A percentile compares a stretch with the other conserved stretches of the same genome.
Evolutionary conservation across 2,113 vertebrate genomes (phyloP).

Genomic region (Elaphurus davidianus): DNA sequence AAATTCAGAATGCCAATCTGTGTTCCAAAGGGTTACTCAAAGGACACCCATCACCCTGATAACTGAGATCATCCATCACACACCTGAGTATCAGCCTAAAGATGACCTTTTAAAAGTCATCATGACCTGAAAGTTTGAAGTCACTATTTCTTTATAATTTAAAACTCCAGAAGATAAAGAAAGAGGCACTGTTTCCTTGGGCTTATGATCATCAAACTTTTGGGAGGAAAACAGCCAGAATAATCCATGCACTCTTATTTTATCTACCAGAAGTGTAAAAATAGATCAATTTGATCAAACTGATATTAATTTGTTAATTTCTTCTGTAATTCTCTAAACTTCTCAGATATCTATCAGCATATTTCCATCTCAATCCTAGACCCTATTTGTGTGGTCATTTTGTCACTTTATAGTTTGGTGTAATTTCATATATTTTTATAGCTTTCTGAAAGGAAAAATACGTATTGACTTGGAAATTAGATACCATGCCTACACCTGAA

Average conservation of each 20-base stretch:
- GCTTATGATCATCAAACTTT: background rate
- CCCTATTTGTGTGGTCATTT: background rate
- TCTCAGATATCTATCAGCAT: background rate
- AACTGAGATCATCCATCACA: background rate
- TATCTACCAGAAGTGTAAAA: background rate
- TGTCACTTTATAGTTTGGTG: background rate
- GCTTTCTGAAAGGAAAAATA: background rate
- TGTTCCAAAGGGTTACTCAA: background rate
- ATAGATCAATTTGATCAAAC: background rate
- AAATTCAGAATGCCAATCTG: background rate
- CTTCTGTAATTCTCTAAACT: background rate
- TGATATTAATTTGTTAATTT: background rate
- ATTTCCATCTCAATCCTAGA: background rate
- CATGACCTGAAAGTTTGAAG: background rate
- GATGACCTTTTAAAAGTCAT: background rate
- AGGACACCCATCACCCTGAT: background rate
- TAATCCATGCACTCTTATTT: background rate
- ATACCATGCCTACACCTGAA: background rate
- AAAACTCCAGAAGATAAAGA: background rate
- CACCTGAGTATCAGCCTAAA: background rate
- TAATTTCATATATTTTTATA: background rate
- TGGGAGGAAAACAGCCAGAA: background rate
- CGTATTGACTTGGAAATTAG: background rate
- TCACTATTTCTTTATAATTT: background rate
- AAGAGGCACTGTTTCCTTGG: background rate